These are phyloP conservation scores for Penaeus indicus DNA, from an alignment of 1,140 invertebrate species.

Conservation along the genomic window DNA sequence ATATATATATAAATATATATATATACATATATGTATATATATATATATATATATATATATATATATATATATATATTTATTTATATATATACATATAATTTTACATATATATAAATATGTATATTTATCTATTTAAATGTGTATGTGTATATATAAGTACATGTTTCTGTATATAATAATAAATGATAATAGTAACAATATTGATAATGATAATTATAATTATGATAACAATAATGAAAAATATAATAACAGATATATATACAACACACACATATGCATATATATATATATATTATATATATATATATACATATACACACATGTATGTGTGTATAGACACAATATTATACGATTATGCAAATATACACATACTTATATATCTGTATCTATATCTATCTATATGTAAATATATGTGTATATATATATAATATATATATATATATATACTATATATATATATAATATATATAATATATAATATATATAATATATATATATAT, in stretches of 20 bases:
- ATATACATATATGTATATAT: slow-evolving; percentile 18
- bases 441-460: not conserved
- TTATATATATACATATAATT: no score
- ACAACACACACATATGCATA: not conserved
- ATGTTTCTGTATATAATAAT: no score
- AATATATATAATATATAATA: not conserved
- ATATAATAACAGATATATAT: no score
- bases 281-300: not conserved
- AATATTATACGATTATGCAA: no score
- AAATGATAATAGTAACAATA: no score
- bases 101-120: no score
- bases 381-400: not conserved
- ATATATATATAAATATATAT: slow-evolving; percentile 11
- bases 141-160: no score
- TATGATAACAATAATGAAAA: no score
- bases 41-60: slow-evolving; percentile 22
- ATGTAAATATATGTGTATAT: not conserved
- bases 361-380: slow-evolving; percentile 17
- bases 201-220: no score
- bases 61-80: not conserved
- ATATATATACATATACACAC: no score
- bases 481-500: no score
- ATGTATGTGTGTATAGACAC: not conserved
- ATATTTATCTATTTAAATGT: no score
- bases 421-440: slow-evolving; percentile 12